These are phyloP conservation scores for Achlya flavicornis DNA, from an alignment of 2,888 invertebrate species.

Conservation along the genomic window DNA sequence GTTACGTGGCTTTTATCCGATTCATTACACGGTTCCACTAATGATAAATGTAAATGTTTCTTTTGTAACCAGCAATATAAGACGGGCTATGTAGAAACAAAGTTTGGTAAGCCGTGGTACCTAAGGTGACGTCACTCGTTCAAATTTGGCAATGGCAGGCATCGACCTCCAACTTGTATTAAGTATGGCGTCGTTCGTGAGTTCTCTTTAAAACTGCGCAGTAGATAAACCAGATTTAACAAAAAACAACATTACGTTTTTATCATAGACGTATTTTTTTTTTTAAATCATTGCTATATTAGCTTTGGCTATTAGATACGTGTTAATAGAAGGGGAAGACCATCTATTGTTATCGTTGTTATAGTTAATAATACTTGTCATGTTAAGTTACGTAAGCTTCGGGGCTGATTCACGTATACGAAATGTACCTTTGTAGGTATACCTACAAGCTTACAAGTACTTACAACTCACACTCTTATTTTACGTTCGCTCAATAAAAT, in stretches of 20 bases:
- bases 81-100: background rate
- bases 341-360: background rate
- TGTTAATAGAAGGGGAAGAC: background rate
- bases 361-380: too few species aligned
- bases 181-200: conserved; percentile 19
- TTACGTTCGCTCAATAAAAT: too few species aligned
- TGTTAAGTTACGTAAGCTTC: background rate
- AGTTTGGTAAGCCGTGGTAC: conserved; percentile 18
- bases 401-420: background rate
- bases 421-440: too few species aligned
- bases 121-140: conserved; percentile 59
- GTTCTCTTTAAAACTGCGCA: conserved; percentile 23
- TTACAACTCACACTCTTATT: background rate
- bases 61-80: conserved; percentile 11
- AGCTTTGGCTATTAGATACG: background rate
- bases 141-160: conserved; percentile 76
- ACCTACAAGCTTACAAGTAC: background rate
- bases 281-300: background rate
- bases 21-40: conserved; percentile 5
- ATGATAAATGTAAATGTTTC: background rate
- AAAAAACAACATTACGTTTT: background rate
- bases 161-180: conserved; percentile 64
- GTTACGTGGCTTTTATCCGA: background rate
- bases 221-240: conserved; percentile 5
- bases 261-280: background rate